Evolutionary conservation across 2,888 invertebrate genomes (phyloP).

Genomic region (Pherbina coryleti): DNA sequence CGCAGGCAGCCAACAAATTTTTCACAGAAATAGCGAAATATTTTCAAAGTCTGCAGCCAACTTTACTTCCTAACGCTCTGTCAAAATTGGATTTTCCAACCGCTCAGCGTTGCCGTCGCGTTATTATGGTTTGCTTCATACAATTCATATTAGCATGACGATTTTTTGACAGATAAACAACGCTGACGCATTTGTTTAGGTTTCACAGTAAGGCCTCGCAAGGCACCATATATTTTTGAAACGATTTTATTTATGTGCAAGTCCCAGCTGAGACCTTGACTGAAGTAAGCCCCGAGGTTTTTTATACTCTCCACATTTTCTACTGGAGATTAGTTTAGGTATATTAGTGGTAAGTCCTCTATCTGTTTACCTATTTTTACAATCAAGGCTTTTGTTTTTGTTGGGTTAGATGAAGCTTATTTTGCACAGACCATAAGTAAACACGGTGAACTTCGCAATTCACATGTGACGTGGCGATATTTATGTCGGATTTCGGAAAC

Average conservation of each 20-base stretch:
- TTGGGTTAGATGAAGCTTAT: background rate
- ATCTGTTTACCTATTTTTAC: conserved; percentile 25
- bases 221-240: background rate
- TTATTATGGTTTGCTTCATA: too few relatives aligned
- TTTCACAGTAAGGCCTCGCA: background rate
- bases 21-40: too few relatives aligned
- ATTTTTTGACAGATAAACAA: too few relatives aligned
- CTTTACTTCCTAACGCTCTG: too few relatives aligned
- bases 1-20: too few relatives aligned
- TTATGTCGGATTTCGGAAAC: background rate
- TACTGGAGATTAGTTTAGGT: conserved; percentile 58
- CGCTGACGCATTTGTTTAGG: too few relatives aligned
- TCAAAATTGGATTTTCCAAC: too few relatives aligned
- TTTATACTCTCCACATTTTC: background rate
- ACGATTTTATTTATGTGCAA: background rate
- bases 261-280: too few relatives aligned
- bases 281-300: background rate
- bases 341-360: conserved; percentile 16
- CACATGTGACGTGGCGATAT: background rate
- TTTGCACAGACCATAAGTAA: background rate
- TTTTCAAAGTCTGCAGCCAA: too few relatives aligned
- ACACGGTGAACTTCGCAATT: background rate
- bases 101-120: too few relatives aligned
- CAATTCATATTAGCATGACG: too few relatives aligned
- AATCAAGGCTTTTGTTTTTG: background rate